A percentile compares a stretch with the other conserved stretches of the same genome.
Conservation (phyloP, 2,888 invertebrate species). For the Cheilosia grossa region DNA sequence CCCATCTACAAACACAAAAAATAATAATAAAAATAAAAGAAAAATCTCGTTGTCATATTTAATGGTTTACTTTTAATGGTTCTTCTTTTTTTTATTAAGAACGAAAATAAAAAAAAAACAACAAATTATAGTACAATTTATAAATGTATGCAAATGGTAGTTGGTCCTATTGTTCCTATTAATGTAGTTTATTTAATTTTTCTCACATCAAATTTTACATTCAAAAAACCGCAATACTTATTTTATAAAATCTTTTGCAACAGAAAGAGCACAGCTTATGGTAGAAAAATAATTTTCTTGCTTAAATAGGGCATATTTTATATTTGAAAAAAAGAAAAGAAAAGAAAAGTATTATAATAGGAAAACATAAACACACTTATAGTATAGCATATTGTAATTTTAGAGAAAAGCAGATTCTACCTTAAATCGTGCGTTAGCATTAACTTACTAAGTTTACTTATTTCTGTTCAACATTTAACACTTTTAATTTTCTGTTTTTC, state of each 20-base stretch:
- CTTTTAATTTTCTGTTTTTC: conserved; percentile 6
- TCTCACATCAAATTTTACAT: conserved; percentile 34
- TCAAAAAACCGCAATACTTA: conserved; percentile 1
- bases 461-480: conserved; percentile 53
- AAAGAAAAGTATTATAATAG: conserved; percentile 41
- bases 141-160: conserved; percentile 23
- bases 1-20: not conserved
- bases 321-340: conserved; percentile 13
- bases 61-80: conserved; percentile 20
- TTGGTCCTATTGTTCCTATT: conserved; percentile 62
- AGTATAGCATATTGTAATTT: conserved; percentile 27
- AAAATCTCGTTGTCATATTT: conserved; percentile 13
- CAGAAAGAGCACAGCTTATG: conserved; percentile 22
- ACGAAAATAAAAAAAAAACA: conserved; percentile 31
- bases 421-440: conserved; percentile 44
- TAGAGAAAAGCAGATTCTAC: conserved; percentile 49
- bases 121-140: conserved; percentile 24
- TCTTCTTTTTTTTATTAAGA: conserved; percentile 18
- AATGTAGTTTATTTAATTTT: conserved; percentile 10
- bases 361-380: conserved; percentile 67
- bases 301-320: conserved; percentile 46
- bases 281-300: conserved; percentile 52
- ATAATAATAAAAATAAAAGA: not conserved
- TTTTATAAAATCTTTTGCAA: not conserved
- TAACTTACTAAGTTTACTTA: conserved; percentile 30